phyloP scores from a whole-genome alignment of 2,113 vertebrate genomes.

The Sinocyclocheilus rhinocerous region DNA sequence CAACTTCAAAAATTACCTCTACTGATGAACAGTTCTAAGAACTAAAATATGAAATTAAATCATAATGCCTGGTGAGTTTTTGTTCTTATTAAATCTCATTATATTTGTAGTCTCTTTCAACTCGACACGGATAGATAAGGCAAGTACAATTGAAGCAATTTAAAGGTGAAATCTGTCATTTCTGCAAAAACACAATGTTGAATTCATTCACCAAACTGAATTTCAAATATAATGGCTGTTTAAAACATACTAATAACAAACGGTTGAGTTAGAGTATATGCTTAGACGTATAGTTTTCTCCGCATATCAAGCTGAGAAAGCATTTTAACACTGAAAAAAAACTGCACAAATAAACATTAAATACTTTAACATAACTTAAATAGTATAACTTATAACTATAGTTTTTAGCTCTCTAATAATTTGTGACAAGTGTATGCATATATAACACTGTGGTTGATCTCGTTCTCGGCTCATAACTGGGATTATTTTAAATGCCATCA shows the following conservation, averaged over 20 bases:
- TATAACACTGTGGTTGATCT: neutral
- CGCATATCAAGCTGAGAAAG: neutral
- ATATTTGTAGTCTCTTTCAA: neutral
- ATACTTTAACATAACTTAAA: no score
- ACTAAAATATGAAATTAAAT: slow-evolving; percentile 14
- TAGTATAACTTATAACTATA: neutral
- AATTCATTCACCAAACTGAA: neutral
- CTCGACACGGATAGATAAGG: neutral
- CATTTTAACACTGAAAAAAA: neutral
- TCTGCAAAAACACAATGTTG: neutral
- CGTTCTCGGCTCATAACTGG: neutral
- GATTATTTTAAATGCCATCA: neutral
- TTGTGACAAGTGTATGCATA: neutral
- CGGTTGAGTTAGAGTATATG: neutral
- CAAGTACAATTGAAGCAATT: neutral
- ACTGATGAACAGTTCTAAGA: slow-evolving; percentile 3
- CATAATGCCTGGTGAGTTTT: neutral
- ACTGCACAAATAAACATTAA: neutral
- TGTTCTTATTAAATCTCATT: slow-evolving; percentile 2
- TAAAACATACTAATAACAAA: neutral
- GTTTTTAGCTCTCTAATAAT: neutral
- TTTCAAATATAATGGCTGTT: neutral
- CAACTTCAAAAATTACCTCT: slow-evolving; percentile 2
- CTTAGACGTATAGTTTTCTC: neutral
- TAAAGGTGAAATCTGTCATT: neutral